Evolutionary conservation across 2,113 vertebrate species (phyloP).

Genomic region (Trogon surrucura): DNA sequence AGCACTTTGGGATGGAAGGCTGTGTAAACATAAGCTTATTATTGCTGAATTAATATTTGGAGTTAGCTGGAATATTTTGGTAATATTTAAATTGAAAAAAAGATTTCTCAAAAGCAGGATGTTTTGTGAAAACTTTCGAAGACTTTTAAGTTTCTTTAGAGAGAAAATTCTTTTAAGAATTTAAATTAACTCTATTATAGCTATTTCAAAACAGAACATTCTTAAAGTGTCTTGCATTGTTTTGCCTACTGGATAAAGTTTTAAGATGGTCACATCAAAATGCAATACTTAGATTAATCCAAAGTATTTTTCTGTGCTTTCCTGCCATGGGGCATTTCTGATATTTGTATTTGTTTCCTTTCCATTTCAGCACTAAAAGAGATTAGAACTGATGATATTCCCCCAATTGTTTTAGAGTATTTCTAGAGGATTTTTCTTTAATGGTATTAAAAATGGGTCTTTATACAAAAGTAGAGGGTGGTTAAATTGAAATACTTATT

Average conservation of each 20-base stretch:
- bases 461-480: neutral
- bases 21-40: neutral
- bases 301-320: neutral
- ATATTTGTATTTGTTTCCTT: neutral
- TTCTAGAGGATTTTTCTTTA: neutral
- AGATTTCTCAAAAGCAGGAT: neutral
- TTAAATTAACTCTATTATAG: neutral
- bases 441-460: neutral
- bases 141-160: neutral
- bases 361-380: neutral
- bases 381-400: neutral
- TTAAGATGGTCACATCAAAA: neutral
- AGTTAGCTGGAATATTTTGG: neutral
- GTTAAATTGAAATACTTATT: neutral
- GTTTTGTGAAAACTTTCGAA: neutral
- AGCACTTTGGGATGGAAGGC: neutral
- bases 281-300: neutral
- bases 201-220: neutral
- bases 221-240: neutral
- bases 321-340: neutral
- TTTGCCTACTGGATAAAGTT: neutral
- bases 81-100: neutral
- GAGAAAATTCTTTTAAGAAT: neutral
- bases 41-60: neutral
- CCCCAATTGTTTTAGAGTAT: neutral